Base-by-base conservation (phyloP, 2,113 vertebrate genomes). In the Anhinga rufa region DNA sequence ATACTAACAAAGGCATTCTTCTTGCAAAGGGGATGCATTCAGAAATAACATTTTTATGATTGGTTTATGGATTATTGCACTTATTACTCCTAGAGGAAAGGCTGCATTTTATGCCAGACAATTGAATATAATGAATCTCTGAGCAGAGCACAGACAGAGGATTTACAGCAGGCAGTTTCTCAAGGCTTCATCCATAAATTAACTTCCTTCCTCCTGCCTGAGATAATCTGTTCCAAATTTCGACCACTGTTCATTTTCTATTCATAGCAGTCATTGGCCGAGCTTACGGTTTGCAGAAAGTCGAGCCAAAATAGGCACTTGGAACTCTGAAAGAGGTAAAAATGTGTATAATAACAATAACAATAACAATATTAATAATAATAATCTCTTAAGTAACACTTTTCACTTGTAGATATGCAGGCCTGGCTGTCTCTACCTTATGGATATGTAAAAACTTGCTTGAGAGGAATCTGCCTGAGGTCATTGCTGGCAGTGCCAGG, bases 41-140 rank as follows among this genome's bases (percentile, higher is more conserved):
- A 90, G 89, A 97, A 95, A 92, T 89, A 95, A 87, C 49, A 70
- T 86, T 84, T 91, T 90, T 93, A 95, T 94, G 93, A 94, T 96
- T 88, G 90, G 42, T 93, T 97, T 94, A 96, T 93, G 95, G 95
- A 93, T 94, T 96, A 93, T 69, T 95, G 74, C 64, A 82, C 94
- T 97, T 97, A 92, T 65, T 95, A 79, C 44, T 96, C 91, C 86
- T 92, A 57, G 77, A 95, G 92, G 88, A 96, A 91, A 92, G 83
- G 61, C 96, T 96, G 83, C 86, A 70, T 97, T 94, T 95, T 91
- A 92, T 93, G 91, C 91, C 66, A 94, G 96, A 91, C 89, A 97
- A 97, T 95, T 90, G 88, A 96, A 95, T 97, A 87, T 92, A 96
- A 90, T 92, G 92, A 97, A 97, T 97, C 84, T 97, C 82, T 31